Evolutionary conservation across 2,888 invertebrate genomes (phyloP).

Genomic region (Nymphalis urticae): DNA sequence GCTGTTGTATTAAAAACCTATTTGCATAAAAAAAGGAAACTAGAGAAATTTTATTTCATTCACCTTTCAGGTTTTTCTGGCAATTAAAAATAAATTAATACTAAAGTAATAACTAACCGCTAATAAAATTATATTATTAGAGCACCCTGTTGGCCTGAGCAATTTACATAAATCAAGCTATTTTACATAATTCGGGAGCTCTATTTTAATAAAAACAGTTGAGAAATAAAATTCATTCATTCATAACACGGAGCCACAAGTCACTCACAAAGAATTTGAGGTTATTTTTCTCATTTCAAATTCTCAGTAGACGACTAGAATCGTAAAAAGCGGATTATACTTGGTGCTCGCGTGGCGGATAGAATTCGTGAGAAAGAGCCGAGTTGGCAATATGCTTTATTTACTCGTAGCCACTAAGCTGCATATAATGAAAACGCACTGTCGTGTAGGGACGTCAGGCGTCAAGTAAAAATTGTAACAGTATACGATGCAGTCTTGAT

Average conservation of each 20-base stretch:
- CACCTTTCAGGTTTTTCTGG: neutral
- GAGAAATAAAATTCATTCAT: slow-evolving; percentile 57
- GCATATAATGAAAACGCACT: slow-evolving; percentile 82
- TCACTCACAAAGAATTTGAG: slow-evolving; percentile 69
- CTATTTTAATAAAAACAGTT: slow-evolving; percentile 40
- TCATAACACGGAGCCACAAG: slow-evolving; percentile 62
- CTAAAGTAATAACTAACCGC: slow-evolving; percentile 10
- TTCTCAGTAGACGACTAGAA: slow-evolving; percentile 74
- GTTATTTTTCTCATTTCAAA: slow-evolving; percentile 79
- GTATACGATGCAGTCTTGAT: slow-evolving; percentile 46
- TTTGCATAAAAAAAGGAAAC: neutral
- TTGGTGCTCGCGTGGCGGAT: slow-evolving; percentile 66
- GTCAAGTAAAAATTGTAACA: slow-evolving; percentile 59
- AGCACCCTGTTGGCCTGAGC: slow-evolving; percentile 31
- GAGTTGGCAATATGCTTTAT: slow-evolving; percentile 79
- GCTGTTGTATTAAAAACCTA: neutral
- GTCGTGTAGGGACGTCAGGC: slow-evolving; percentile 64
- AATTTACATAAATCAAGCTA: slow-evolving; percentile 38
- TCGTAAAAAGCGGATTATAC: slow-evolving; percentile 81
- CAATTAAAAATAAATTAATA: neutral
- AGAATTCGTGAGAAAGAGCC: slow-evolving; percentile 75
- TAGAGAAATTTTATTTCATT: neutral
- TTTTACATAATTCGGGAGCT: slow-evolving; percentile 36
- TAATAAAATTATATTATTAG: slow-evolving; percentile 27
- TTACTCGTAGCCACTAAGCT: slow-evolving; percentile 78